These are phyloP conservation scores for Ditula angustiorana DNA, from an alignment of 2,888 invertebrate species.

Conservation along the genomic window DNA sequence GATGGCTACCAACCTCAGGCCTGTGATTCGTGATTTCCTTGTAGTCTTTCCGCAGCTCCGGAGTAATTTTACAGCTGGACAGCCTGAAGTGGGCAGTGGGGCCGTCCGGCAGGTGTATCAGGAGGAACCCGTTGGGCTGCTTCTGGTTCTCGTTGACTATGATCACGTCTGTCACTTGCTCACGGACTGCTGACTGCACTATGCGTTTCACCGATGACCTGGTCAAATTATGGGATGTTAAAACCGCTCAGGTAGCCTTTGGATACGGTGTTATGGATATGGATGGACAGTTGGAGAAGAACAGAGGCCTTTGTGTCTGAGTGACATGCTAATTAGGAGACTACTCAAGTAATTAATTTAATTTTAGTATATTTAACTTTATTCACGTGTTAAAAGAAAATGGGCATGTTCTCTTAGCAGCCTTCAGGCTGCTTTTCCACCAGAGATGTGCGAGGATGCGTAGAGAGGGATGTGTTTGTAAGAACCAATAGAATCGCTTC, in stretches of 20 bases:
- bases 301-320: no score
- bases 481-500: no score
- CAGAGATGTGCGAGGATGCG: no score
- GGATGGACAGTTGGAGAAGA: no score
- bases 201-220: conserved; percentile 97
- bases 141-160: conserved; percentile 97
- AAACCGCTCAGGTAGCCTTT: neutral
- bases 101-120: conserved; percentile 97
- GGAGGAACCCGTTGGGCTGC: conserved; percentile 95
- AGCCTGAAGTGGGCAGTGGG: conserved; percentile 98
- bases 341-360: no score
- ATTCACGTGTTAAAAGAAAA: no score
- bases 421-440: no score
- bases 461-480: no score
- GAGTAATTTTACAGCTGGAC: conserved; percentile 95
- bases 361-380: no score
- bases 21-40: conserved; percentile 94
- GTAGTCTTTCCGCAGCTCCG: conserved; percentile 91
- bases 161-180: conserved; percentile 94
- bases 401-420: no score
- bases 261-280: no score
- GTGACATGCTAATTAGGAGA: no score
- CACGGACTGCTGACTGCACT: conserved; percentile 92
- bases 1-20: conserved; percentile 88
- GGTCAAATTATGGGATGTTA: conserved; percentile 57